Conservation (phyloP, 2,888 invertebrate species). For the Erpobdella octoculata region DNA sequence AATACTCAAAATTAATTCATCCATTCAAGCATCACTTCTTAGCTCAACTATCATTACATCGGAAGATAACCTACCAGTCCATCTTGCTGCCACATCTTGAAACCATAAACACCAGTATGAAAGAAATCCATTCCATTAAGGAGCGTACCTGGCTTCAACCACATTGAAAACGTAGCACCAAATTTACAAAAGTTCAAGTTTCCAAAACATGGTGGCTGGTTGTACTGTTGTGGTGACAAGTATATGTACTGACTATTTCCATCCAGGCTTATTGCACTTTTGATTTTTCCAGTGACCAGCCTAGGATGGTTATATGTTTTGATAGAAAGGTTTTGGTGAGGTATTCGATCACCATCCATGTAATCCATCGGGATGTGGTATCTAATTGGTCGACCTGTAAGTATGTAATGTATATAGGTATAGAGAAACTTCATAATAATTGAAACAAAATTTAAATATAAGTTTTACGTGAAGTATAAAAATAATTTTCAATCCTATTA, state of each 20-base stretch:
- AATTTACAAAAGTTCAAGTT: constrained; percentile 42
- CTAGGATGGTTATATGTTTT: constrained; percentile 39
- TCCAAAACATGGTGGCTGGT: constrained; percentile 42
- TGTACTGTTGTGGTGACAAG: background rate
- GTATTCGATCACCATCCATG: constrained; percentile 37
- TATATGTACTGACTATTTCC: constrained; percentile 41
- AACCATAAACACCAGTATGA: constrained; percentile 46
- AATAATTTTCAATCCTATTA: no score
- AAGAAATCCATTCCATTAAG: constrained; percentile 42
- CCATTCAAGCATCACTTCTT: no score
- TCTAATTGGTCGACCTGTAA: constrained; percentile 43
- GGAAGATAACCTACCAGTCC: constrained; percentile 34
- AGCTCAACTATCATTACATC: background rate
- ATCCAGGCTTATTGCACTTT: constrained; percentile 42
- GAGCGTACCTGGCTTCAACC: constrained; percentile 36
- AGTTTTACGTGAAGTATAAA: background rate
- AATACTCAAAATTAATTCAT: no score
- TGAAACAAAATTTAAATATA: background rate
- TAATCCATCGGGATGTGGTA: constrained; percentile 43
- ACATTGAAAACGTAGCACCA: constrained; percentile 33
- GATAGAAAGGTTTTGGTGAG: constrained; percentile 38
- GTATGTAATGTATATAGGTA: no score
- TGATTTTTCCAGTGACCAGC: constrained; percentile 43
- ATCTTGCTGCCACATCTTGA: constrained; percentile 41
- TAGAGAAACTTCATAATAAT: no score